Base-by-base conservation (phyloP, 2,888 invertebrate genomes). In the Lasioglossum pauxillum region DNA sequence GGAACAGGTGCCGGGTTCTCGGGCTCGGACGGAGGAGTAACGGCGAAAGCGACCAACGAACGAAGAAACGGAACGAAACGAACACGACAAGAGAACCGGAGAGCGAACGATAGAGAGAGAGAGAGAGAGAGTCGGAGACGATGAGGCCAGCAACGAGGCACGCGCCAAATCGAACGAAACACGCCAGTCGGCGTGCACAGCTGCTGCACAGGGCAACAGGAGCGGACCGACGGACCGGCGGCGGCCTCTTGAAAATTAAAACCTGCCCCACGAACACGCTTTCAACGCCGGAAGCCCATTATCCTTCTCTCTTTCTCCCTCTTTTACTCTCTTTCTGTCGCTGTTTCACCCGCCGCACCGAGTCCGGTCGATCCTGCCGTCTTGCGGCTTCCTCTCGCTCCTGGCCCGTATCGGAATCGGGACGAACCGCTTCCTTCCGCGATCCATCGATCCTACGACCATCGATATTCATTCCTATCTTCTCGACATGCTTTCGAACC, bases 131-230 rank as follows among this genome's bases (percentile, higher is more conserved):
- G 67, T 8, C 12, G 41, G 27, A 53, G 69, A 19, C 53, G 53
- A 53, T 53, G 53, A 23, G 72, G 76, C 64, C 89, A 90, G 85
- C 87, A 87, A 89, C 82, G 88, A 90, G 94, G 94, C 94, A 94
- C 94, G 94, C 94, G 94, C 94, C 94, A 94, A 94, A 93, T 93
- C 92, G 92, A 93, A 93, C 89, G 92, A 93, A 93, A 93, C 93
- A 90, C 92, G 91, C 85, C 91, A 90, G 90, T 87, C 90, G 89
- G 85, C 84, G 87, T 81, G 90, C 90, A 92, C 93, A 93, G 93
- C 94, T 93, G 93, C 93, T 91, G 86, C 86, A 78, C 80, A 60
- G 23, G n/a, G 57, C 41, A 64, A 60, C 71, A 78, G 67, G 71
- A 74, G 72, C 77, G 85, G 83, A 60, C 60, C 60, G 60, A 7